Evolutionary conservation across 2,888 invertebrate genomes (phyloP), one percentile per base, ranked within the genome.

Genomic region (Hermaeophaga mercurialis): DNA sequence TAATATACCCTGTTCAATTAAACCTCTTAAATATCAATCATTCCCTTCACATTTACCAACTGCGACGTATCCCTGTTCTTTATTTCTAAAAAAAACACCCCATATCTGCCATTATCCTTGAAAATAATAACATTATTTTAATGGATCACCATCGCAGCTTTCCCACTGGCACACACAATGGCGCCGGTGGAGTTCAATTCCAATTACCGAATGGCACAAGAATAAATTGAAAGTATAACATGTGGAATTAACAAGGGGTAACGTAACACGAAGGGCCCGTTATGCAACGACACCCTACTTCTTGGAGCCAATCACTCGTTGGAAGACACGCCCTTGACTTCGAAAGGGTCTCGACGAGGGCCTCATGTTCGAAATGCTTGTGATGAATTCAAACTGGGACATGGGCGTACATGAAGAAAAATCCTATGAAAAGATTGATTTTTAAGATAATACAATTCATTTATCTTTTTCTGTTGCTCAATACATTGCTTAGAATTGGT

Each of bases 301-400:
- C 64, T 67, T 67, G 64, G 64, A 66, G 74, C 75, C 75, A 75
- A 75, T 75, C 74, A 70, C 64, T 65, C 68, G 65, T 41, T 49
- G 56, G 46, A 46, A 66, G 72, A 63, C 64, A 72, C 73, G 73
- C 73, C 74, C 73, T 74, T 75, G 75, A 75, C 73, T 73, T 73
- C 46, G 36, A 54, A 59, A 62, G 59, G 62, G 62, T 54, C 58
- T 49, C 56, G 54, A 17, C 17, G 55, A 39, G 56, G 56, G 52
- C 50, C 52, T 26, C 55, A 47, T 44, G 47, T 41, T 33, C 34
- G 24, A 17, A 18, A 33, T n/a, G n/a, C n/a, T n/a, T n/a, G n/a
- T n/a, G n/a, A n/a, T n/a, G n/a, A n/a, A n/a, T n/a, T n/a, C n/a
- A n/a, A n/a, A n/a, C n/a, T n/a, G n/a, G n/a, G n/a, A n/a, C n/a